Percentiles rank a stretch among this genome's conserved stretches.
phyloP scores from a whole-genome alignment of 2,113 vertebrate genomes.

The Athene cunicularia region DNA sequence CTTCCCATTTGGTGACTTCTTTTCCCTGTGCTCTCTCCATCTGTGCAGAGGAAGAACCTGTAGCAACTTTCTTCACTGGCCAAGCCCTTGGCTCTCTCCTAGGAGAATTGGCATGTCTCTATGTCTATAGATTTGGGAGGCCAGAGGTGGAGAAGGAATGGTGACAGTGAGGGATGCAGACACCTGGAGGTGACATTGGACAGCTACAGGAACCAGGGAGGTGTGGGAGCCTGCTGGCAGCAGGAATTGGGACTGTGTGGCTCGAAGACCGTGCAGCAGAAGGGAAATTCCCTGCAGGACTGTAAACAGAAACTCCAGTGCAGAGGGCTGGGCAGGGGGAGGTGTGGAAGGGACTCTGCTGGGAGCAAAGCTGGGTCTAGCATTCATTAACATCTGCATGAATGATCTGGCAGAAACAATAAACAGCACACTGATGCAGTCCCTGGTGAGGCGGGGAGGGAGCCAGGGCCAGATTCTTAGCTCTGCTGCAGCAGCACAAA shows the following conservation, averaged over 20 bases:
- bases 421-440: constrained; percentile 66
- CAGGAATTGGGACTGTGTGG: neutral
- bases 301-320: constrained; percentile 61
- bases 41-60: neutral
- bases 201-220: constrained; percentile 41
- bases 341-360: constrained; percentile 55
- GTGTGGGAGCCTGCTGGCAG: constrained; percentile 56
- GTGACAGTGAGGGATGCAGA: neutral
- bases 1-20: neutral
- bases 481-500: constrained; percentile 33
- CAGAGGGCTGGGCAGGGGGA: constrained; percentile 54
- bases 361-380: constrained; percentile 64
- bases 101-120: neutral
- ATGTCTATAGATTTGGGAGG: neutral
- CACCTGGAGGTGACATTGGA: constrained; percentile 49
- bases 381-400: constrained; percentile 69
- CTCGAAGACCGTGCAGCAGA: neutral
- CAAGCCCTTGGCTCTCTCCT: neutral
- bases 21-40: neutral
- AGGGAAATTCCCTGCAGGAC: constrained; percentile 55
- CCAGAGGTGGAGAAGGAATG: neutral
- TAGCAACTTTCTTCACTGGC: neutral
- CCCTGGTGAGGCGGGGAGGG: neutral
- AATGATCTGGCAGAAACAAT: constrained; percentile 71
- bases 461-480: constrained; percentile 57